Percentiles rank a stretch among this genome's conserved stretches.
Conservation (phyloP, 2,113 vertebrate species). For the Mus musculus region GRCm39 chr2:78574001-78574500, state of each 20-base stretch:
- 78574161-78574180: background rate
- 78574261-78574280: background rate
- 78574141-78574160: background rate
- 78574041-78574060: background rate
- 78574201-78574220: background rate
- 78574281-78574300: background rate
- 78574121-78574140: background rate
- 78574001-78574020: background rate
- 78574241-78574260: background rate
- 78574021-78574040: background rate
- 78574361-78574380: background rate
- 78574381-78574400: background rate
- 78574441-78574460: background rate
- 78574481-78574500: background rate
- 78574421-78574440: background rate
- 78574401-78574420: background rate
- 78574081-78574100: slow-evolving; percentile 25
- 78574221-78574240: background rate
- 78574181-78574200: background rate
- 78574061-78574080: background rate
- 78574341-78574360: background rate
- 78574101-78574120: background rate
- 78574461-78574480: background rate
- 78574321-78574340: background rate
- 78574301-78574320: background rate